These are phyloP conservation scores for Caradrina kadenii DNA, from an alignment of 2,888 invertebrate genomes.

Conservation along the genomic window DNA sequence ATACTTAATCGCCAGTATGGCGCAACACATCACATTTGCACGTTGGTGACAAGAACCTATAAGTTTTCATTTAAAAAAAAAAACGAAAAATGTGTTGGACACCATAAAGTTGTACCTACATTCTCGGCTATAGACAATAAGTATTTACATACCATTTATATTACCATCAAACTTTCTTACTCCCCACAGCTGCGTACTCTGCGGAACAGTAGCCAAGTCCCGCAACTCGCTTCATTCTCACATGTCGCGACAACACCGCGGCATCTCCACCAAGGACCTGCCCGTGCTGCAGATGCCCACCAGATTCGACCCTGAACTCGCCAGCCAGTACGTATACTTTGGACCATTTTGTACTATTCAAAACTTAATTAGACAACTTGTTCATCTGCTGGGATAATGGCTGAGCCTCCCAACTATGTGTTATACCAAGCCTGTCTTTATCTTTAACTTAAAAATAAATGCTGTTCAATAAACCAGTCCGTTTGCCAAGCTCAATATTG, in stretches of 20 bases:
- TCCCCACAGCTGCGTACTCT: conserved; percentile 93
- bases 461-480: too few species aligned
- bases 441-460: too few species aligned
- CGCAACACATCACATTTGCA: too few species aligned
- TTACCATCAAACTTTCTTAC: not conserved
- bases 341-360: not conserved
- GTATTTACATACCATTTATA: too few species aligned
- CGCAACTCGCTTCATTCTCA: conserved; percentile 97
- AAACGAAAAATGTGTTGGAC: not conserved
- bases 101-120: not conserved
- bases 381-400: too few species aligned
- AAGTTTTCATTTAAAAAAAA: too few species aligned
- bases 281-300: conserved; percentile 98
- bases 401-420: too few species aligned
- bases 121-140: not conserved
- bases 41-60: too few species aligned
- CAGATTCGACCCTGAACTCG: conserved; percentile 97
- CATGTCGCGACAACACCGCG: conserved; percentile 98
- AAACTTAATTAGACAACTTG: too few species aligned
- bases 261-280: conserved; percentile 97
- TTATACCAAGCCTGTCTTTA: too few species aligned
- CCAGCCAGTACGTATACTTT: conserved; percentile 91
- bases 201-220: conserved; percentile 98
- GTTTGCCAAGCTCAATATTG: too few species aligned
- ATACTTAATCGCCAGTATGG: too few species aligned